Percentiles rank a stretch among this genome's conserved stretches.
These are phyloP conservation scores for Geopemphigus sp. DNA, from an alignment of 1,140 invertebrate genomes.

Conservation along the genomic window DNA sequence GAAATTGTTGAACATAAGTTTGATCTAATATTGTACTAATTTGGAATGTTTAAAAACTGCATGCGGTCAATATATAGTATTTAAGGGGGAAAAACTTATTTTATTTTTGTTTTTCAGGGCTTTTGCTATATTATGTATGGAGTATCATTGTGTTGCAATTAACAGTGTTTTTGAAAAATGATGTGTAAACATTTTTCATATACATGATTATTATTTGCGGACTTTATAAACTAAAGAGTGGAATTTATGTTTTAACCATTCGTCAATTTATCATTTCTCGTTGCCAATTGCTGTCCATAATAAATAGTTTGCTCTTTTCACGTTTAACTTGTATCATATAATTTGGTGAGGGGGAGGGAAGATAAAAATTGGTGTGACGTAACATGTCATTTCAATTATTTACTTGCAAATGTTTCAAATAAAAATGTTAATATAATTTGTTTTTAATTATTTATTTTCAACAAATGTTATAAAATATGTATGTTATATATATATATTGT, in stretches of 20 bases:
- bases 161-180: not conserved
- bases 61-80: not conserved
- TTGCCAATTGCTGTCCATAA: not conserved
- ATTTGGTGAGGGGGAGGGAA: not conserved
- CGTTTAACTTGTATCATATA: not conserved
- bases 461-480: not conserved
- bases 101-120: constrained; percentile 10
- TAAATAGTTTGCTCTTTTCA: too few relatives aligned
- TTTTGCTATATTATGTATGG: not conserved
- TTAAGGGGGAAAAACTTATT: not conserved
- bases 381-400: not conserved
- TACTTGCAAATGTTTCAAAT: not conserved
- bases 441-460: not conserved
- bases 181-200: not conserved
- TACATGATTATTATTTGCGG: not conserved
- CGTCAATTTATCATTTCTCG: too few relatives aligned
- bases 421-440: not conserved
- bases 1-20: not conserved
- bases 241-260: not conserved
- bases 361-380: not conserved
- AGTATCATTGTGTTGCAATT: not conserved
- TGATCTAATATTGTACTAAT: not conserved
- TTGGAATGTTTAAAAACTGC: not conserved
- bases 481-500: too few relatives aligned
- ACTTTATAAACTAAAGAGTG: not conserved